Conservation (phyloP, 2,113 vertebrate species). For the Athene cunicularia region DNA sequence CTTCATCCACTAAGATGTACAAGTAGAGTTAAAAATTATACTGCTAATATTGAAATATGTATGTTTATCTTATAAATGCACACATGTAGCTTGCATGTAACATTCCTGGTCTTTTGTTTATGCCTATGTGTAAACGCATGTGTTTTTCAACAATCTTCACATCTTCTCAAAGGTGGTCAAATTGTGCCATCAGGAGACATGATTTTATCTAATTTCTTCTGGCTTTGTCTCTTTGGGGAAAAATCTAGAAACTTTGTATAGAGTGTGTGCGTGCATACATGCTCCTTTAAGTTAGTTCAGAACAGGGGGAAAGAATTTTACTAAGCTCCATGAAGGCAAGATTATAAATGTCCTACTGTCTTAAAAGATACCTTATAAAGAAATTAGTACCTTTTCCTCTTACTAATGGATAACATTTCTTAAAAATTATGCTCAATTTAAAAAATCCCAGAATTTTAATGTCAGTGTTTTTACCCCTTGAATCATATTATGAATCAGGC, state of each 20-base stretch:
- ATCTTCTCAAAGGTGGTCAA: neutral
- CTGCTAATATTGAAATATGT: neutral
- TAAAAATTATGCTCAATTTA: neutral
- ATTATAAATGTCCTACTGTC: neutral
- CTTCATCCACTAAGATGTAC: neutral
- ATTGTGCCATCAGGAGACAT: neutral
- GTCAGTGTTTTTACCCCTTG: neutral
- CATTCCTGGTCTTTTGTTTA: neutral
- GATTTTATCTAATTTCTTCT: neutral
- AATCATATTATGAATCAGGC: fast-evolving
- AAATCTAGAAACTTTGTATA: neutral
- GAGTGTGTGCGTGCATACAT: fast-evolving
- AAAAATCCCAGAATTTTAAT: neutral
- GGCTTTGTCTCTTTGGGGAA: neutral
- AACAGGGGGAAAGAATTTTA: neutral
- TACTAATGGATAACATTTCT: neutral
- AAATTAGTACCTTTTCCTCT: neutral
- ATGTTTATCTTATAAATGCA: neutral
- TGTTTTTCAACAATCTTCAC: neutral
- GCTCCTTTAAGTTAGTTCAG: neutral
- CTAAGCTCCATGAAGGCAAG: neutral
- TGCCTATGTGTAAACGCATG: neutral
- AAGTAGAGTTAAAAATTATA: neutral
- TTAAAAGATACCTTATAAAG: neutral
- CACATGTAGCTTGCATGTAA: neutral